Evolutionary conservation across 2,113 vertebrate genomes (phyloP).

Genomic region (Pollimyrus isidori): DNA sequence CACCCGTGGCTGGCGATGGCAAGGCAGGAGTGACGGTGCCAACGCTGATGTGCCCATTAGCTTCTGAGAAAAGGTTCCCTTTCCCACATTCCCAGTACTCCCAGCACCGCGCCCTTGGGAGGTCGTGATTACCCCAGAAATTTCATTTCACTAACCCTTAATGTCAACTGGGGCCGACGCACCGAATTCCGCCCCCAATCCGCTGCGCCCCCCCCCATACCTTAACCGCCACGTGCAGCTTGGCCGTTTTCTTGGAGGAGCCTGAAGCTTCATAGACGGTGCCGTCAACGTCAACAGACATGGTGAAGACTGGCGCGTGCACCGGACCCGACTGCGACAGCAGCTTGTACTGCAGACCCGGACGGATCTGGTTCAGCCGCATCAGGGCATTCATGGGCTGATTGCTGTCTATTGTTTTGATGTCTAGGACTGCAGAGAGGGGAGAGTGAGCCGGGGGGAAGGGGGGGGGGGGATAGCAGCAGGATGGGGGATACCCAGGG

Average conservation of each 20-base stretch:
- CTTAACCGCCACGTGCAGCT: constrained; percentile 97
- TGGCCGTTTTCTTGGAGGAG: constrained; percentile 97
- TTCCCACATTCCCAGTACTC: neutral
- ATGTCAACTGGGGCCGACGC: neutral
- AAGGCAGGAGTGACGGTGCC: neutral
- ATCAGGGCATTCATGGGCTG: constrained; percentile 95
- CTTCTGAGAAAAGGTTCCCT: neutral
- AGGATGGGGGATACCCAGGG: neutral
- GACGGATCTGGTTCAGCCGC: constrained; percentile 97
- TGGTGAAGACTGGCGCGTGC: constrained; percentile 97
- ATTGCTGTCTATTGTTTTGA: constrained; percentile 97
- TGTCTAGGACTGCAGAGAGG: constrained; percentile 76
- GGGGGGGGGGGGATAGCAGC: neutral
- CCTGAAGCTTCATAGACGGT: constrained; percentile 91
- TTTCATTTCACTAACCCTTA: neutral
- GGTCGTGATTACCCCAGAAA: neutral
- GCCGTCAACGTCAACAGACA: constrained; percentile 96
- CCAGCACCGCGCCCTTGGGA: neutral
- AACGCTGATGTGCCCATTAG: neutral
- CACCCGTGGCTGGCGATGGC: neutral
- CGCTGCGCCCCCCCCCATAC: constrained; percentile 44
- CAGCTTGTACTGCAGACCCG: constrained; percentile 95
- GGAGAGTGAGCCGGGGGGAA: neutral
- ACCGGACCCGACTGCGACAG: constrained; percentile 97
- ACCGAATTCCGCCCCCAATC: neutral